Evolutionary conservation across 2,113 vertebrate species (phyloP).

Genomic region (Plestiodon gilberti): DNA sequence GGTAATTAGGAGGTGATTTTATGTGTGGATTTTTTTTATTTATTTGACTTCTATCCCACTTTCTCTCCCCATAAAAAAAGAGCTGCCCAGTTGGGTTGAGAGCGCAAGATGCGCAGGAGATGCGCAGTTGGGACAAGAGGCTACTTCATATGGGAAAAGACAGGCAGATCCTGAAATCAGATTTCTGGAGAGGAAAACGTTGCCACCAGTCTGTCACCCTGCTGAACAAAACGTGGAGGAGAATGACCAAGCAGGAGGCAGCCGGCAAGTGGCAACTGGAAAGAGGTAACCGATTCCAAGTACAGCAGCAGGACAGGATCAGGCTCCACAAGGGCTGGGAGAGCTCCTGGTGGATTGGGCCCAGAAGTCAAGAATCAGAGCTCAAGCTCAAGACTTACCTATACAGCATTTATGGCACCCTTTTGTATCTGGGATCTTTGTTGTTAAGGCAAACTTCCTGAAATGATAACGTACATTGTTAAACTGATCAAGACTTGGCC

Average conservation of each 20-base stretch:
- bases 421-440: constrained; percentile 98
- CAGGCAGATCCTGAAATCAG: neutral
- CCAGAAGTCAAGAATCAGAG: too few species aligned
- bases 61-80: too few species aligned
- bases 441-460: constrained; percentile 96
- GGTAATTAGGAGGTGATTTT: neutral
- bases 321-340: neutral
- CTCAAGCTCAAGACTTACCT: constrained; percentile 80
- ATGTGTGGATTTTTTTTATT: too few species aligned
- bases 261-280: neutral
- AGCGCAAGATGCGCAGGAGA: too few species aligned
- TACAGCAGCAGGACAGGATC: neutral
- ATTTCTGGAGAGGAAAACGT: neutral
- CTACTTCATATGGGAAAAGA: neutral
- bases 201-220: too few species aligned
- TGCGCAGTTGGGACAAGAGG: neutral
- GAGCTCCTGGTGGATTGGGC: neutral
- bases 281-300: neutral
- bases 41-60: too few species aligned
- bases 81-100: too few species aligned
- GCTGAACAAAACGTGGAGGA: too few species aligned
- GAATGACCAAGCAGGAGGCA: too few species aligned
- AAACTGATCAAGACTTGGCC: neutral
- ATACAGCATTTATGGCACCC: constrained; percentile 99
- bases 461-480: constrained; percentile 48